Conservation (phyloP, 30 jellyfish, hydroid and myxozoan genomes). For the Mastigias papua region DNA sequence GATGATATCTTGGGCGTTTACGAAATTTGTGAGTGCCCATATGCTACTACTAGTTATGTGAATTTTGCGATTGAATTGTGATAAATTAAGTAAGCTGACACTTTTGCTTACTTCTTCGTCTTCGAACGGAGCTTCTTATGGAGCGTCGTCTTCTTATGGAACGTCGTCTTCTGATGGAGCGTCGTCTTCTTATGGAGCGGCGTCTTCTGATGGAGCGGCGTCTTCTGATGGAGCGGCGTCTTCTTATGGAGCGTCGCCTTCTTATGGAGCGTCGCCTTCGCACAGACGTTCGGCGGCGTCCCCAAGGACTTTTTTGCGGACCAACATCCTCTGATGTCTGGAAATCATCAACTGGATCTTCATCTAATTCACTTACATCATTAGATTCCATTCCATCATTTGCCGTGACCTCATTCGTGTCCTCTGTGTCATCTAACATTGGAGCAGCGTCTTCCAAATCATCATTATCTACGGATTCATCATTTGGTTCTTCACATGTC, state of each 20-base stretch:
- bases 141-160: slow-evolving; percentile 6
- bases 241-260: slow-evolving; percentile 15
- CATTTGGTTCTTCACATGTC: slow-evolving; percentile 14
- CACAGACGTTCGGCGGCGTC: background rate
- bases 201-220: slow-evolving; percentile 1
- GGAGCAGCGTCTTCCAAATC: background rate
- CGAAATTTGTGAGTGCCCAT: too few species aligned
- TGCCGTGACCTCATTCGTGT: background rate
- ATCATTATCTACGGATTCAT: background rate
- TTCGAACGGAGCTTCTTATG: background rate
- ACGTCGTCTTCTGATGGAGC: slow-evolving; percentile 13
- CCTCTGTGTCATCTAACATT: background rate
- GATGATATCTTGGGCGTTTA: too few species aligned
- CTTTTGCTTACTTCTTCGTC: slow-evolving; percentile 27
- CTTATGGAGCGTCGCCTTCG: background rate
- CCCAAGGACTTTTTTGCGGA: background rate
- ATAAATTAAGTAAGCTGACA: too few species aligned
- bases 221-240: slow-evolving; percentile 11
- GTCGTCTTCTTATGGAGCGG: background rate
- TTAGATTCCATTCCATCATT: background rate
- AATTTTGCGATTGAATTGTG: too few species aligned
- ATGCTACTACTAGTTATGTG: too few species aligned
- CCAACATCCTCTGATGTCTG: background rate
- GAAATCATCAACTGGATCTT: background rate
- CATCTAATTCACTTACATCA: background rate